Conservation (phyloP, 2,113 vertebrate genomes). For the Notarius quadriscutis region DNA sequence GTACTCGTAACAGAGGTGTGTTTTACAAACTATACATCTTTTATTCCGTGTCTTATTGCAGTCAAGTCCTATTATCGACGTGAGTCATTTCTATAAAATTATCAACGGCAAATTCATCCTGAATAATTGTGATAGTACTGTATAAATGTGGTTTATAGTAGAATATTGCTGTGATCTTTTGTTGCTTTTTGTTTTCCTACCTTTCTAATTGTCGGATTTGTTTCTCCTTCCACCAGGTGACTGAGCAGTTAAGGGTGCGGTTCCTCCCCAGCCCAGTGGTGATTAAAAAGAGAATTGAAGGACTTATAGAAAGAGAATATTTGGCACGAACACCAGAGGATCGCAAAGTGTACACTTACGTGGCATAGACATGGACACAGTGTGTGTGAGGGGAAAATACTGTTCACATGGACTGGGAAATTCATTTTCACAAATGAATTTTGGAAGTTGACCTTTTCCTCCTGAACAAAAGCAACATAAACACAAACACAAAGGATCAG, state of each 20-base stretch:
- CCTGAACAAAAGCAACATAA: slow-evolving; percentile 53
- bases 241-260: slow-evolving; percentile 94
- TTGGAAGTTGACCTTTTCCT: slow-evolving; percentile 63
- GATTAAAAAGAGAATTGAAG: slow-evolving; percentile 99
- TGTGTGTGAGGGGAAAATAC: slow-evolving; percentile 13
- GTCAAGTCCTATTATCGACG: background rate
- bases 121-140: background rate
- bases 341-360: slow-evolving; percentile 99
- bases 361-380: slow-evolving; percentile 84
- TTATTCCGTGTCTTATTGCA: background rate
- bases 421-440: slow-evolving; percentile 81
- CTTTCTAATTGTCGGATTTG: background rate
- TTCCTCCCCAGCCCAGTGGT: slow-evolving; percentile 99
- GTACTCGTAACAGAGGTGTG: slow-evolving; percentile 96
- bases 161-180: background rate
- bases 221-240: slow-evolving; percentile 78
- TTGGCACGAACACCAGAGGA: slow-evolving; percentile 99
- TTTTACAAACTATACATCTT: background rate
- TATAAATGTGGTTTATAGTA: background rate
- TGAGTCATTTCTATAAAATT: background rate
- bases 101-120: background rate
- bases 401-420: slow-evolving; percentile 93
- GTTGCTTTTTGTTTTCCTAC: background rate
- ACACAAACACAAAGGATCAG: slow-evolving; percentile 46
- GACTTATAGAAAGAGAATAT: slow-evolving; percentile 99